These are phyloP conservation scores for Ladona fulva DNA, from an alignment of 1,140 invertebrate species.

Conservation along the genomic window DNA sequence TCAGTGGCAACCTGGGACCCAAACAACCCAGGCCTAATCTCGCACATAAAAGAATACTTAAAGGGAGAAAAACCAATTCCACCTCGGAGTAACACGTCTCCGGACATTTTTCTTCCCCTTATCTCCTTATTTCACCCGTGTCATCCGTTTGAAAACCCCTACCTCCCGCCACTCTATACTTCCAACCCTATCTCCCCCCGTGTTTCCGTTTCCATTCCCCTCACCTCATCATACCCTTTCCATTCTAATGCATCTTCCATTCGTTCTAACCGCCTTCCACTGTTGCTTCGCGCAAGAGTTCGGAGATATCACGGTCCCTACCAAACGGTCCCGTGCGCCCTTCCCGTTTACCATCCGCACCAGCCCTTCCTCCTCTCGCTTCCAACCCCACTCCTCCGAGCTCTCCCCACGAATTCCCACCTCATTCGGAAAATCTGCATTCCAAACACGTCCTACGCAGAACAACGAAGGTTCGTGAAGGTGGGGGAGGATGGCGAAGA, in stretches of 20 bases:
- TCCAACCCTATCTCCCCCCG: background rate
- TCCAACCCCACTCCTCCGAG: too few species aligned
- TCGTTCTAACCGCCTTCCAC: background rate
- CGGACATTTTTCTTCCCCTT: background rate
- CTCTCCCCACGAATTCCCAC: too few species aligned
- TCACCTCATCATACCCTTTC: background rate
- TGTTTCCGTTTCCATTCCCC: too few species aligned
- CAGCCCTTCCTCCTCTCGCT: too few species aligned
- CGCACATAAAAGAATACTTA: too few species aligned
- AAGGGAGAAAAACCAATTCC: background rate
- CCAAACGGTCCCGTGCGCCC: too few species aligned
- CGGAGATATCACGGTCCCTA: too few species aligned
- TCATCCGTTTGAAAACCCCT: background rate
- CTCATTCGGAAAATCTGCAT: background rate
- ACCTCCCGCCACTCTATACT: background rate
- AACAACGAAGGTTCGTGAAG: background rate
- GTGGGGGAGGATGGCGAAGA: background rate
- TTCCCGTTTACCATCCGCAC: too few species aligned
- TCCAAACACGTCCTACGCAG: slow-evolving; percentile 3
- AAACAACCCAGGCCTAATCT: too few species aligned
- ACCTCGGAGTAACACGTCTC: background rate
- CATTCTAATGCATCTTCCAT: background rate
- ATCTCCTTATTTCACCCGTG: background rate
- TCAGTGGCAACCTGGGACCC: too few species aligned
- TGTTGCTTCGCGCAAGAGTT: background rate